A percentile compares a stretch with the other conserved stretches of the same genome.
Conservation (phyloP, 2,113 vertebrate species). For the human region GRCh38 chr2:102530501-102531000, state of each 20-base stretch:
- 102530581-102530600: no score
- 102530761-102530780: neutral
- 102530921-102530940: neutral
- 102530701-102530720: neutral
- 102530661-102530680: neutral
- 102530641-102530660: neutral
- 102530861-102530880: neutral
- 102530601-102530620: neutral
- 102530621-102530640: no score
- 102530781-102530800: neutral
- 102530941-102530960: neutral
- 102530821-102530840: neutral
- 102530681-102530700: neutral
- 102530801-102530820: neutral
- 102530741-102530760: neutral
- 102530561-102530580: neutral
- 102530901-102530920: neutral
- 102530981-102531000: neutral
- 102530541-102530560: neutral
- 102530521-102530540: neutral
- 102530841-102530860: neutral
- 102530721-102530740: no score
- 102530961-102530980: neutral
- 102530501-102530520: neutral
- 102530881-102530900: neutral